A percentile compares a stretch with the other conserved stretches of the same genome.
phyloP scores from a whole-genome alignment of 2,113 vertebrate species.

The Sebastes fasciatus region DNA sequence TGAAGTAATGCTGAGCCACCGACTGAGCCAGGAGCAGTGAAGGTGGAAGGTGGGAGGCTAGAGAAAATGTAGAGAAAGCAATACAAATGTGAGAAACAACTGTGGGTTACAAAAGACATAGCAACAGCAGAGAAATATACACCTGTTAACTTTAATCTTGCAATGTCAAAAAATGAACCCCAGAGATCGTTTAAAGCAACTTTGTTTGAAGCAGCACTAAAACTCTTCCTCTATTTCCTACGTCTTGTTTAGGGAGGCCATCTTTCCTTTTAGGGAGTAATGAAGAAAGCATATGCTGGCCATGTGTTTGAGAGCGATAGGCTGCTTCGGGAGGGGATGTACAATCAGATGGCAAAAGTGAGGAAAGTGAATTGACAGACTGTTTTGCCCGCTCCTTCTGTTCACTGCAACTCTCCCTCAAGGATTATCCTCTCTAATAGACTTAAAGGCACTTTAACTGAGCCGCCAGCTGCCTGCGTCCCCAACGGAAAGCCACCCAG shows the following conservation, averaged over 20 bases:
- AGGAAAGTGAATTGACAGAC: constrained; percentile 66
- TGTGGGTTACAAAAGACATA: constrained; percentile 4
- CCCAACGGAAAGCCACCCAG: constrained; percentile 49
- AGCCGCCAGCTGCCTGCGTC: constrained; percentile 77
- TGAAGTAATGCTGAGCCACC: constrained; percentile 74
- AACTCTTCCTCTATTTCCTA: constrained; percentile 10
- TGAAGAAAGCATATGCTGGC: constrained; percentile 64
- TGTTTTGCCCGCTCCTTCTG: constrained; percentile 57
- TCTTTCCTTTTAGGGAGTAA: constrained; percentile 40
- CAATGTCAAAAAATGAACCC: constrained; percentile 4
- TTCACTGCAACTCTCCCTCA: constrained; percentile 61
- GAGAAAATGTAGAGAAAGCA: constrained; percentile 40
- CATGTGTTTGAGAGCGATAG: constrained; percentile 55
- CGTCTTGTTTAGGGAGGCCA: constrained; percentile 26
- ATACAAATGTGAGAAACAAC: constrained; percentile 44
- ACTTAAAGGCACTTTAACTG: constrained; percentile 81
- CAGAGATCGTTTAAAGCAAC: neutral
- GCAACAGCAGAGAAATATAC: neutral
- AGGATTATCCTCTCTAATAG: constrained; percentile 83
- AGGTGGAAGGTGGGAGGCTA: constrained; percentile 55
- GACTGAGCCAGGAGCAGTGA: constrained; percentile 56
- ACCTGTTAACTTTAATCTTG: neutral
- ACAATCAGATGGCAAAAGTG: constrained; percentile 48
- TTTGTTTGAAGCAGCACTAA: neutral
- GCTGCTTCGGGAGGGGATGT: constrained; percentile 19